A percentile compares a stretch with the other conserved stretches of the same genome.
phyloP scores from a whole-genome alignment of 2,113 vertebrate species.

The Channa maculata region DNA sequence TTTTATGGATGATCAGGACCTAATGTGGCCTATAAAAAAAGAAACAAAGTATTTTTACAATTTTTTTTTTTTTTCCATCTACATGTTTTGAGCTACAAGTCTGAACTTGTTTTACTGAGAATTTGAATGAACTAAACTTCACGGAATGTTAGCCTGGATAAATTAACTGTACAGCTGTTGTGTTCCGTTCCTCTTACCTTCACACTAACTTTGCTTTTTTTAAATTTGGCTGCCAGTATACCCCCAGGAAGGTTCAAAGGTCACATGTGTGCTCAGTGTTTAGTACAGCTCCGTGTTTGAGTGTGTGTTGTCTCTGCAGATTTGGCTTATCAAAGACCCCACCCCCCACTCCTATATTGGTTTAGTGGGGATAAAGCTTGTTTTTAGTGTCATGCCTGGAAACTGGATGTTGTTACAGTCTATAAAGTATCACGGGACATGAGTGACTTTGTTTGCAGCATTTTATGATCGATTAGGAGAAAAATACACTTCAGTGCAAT shows the following conservation, averaged over 20 bases:
- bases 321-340: background rate
- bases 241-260: constrained; percentile 17
- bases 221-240: constrained; percentile 16
- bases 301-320: constrained; percentile 6
- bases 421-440: constrained; percentile 24
- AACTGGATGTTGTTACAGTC: background rate
- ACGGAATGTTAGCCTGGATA: background rate
- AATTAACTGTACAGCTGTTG: too few relatives aligned
- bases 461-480: background rate
- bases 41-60: background rate
- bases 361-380: background rate
- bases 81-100: background rate
- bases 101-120: background rate
- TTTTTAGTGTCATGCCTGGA: background rate
- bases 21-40: background rate
- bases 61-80: background rate
- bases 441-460: background rate
- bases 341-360: background rate
- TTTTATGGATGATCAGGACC: background rate
- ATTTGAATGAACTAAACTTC: background rate
- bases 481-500: background rate
- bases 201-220: background rate
- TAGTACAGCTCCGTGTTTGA: constrained; percentile 4
- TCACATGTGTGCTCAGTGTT: background rate
- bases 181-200: background rate